Base-by-base conservation (phyloP, 2,113 vertebrate species). In the Ovis canadensis region DNA sequence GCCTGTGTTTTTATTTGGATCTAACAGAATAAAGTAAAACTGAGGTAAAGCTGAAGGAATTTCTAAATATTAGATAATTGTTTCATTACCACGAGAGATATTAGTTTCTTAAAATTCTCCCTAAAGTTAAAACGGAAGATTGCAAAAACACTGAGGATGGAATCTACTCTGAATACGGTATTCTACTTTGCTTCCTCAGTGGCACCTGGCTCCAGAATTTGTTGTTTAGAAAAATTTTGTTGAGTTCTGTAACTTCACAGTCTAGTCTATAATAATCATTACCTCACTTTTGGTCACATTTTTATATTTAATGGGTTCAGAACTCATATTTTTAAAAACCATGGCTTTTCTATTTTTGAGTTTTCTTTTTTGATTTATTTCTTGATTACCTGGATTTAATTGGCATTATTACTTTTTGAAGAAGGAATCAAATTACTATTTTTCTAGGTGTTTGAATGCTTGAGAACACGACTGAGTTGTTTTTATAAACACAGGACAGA, bases 351-450 rank as follows among this genome's bases (percentile, higher is more conserved):
- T 60, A 31, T 60, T 88, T 94, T 92, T 87, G 52, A 74, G 9
- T 82, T 88, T 29, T 83, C 81, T 82, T 86, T 55, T 94, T 85
- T 85, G 84, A 64, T 71, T 87, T 57, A 88, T 64, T 95, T 88
- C 67, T 89, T 81, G 27, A 67, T 85, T 86, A 89, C n/a, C 11
- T 81, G n/a, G 21, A 80, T 90, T 81, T 96, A 96, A 93, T 40
- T 87, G 60, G 74, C 17, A 57, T 92, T 43, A 59, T 52, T 96
- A n/a, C 50, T 90, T 97, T 94, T 91, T 95, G 36, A 95, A 83
- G 54, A 88, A 96, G 14, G 55, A 88, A 15, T 84, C 43, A 71
- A 31, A 83, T 94, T n/a, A 67, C 48, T 85, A 59, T 82, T 96
- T 83, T 96, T 83, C 45, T 90, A 85, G 17, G 80, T 83, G 36